Evolutionary conservation across 2,113 vertebrate species (phyloP), one percentile per base, ranked within the genome.

Genomic region (Lasiurus cinereus): DNA sequence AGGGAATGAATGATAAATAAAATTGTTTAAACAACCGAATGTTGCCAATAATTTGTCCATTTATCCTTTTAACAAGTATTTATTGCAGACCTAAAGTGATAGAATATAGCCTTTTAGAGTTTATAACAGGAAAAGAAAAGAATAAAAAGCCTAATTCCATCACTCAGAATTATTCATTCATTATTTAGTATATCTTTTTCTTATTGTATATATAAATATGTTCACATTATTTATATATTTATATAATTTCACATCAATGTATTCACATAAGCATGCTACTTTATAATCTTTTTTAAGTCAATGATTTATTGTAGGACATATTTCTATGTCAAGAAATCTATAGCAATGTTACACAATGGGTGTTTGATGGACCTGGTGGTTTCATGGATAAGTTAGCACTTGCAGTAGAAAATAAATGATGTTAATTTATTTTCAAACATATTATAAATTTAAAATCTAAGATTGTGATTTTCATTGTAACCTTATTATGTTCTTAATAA

Each of bases 401-500:
- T 96, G 62, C 27, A 83, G 83, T 86, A 79, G 18, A 54, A 87
- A 94, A 70, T 79, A 90, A 74, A 91, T 46, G 5, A 18, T 76
- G 67, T 79, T 93, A 87, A 90, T 93, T 94, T 94, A 18, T 70
- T 92, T 93, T 59, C 27, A 70, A 66, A 69, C 2, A 19, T 83
- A 54, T 70, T 83, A 36, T 16, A 96, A 91, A 70, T 83, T 19
- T 93, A 39, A 89, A 79, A 15, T 74, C 48, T 96, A 91, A 96
- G 70, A 90, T 93, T 89, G 74, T 76, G 21, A 94, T 94, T 95
- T 95, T 91, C 29, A 62, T 36, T 48, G 15, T 93, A 88, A 76
- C 2, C 6, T 84, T 90, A 33, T 87, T 90, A 62, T 80, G 18
- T 78, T 91, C 62, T 69, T 94, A 94, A 96, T 88, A 90, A 83